Evolutionary conservation across 1,140 invertebrate species (phyloP).

Genomic region (Psix sp.): DNA sequence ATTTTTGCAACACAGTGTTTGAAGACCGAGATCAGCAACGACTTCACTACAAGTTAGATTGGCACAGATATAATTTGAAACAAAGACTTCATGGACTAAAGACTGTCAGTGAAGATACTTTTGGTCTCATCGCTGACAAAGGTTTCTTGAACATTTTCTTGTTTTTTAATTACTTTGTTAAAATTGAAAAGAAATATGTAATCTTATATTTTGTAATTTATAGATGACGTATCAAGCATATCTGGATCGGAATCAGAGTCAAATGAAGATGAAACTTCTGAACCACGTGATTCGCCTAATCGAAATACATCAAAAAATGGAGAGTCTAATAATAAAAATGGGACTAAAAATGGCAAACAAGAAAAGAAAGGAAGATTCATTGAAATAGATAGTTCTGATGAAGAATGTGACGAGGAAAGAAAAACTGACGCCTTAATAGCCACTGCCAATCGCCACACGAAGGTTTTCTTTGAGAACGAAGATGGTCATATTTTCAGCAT

Average conservation of each 20-base stretch:
- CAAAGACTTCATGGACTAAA: constrained; percentile 79
- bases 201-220: constrained; percentile 32
- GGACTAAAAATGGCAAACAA: constrained; percentile 49
- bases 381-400: constrained; percentile 67
- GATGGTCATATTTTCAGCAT: constrained; percentile 84
- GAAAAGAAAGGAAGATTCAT: constrained; percentile 50
- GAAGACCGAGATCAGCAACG: constrained; percentile 75
- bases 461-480: constrained; percentile 84
- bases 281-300: constrained; percentile 66
- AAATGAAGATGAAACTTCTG: constrained; percentile 77
- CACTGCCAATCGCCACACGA: constrained; percentile 80
- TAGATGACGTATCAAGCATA: constrained; percentile 86
- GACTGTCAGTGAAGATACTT: constrained; percentile 79
- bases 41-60: constrained; percentile 83
- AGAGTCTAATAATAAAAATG: constrained; percentile 38
- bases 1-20: constrained; percentile 78
- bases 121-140: constrained; percentile 71
- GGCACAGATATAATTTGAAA: constrained; percentile 86
- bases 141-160: constrained; percentile 57
- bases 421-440: constrained; percentile 72
- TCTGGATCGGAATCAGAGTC: constrained; percentile 84
- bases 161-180: constrained; percentile 6
- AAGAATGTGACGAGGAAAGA: constrained; percentile 61
- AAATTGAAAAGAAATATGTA: neutral
- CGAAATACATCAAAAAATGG: constrained; percentile 38